Conservation (phyloP, 2,797 vertebrate genomes). For the Enteromius unitaeniatus region DNA sequence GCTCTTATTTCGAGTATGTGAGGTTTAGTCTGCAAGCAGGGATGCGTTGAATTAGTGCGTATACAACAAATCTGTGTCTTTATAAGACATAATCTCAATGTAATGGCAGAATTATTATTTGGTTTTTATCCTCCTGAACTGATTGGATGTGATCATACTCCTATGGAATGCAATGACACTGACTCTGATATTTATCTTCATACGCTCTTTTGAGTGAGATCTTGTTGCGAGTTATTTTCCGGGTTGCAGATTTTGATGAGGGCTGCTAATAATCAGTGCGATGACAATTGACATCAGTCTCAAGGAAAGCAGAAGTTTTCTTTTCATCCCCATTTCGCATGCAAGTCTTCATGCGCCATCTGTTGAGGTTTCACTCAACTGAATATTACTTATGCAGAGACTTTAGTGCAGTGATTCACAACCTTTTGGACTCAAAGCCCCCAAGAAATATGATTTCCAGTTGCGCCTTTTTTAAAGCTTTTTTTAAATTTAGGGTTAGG, state of each 20-base stretch:
- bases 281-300: not conserved
- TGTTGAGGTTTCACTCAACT: slow-evolving; percentile 6
- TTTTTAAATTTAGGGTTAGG: not conserved
- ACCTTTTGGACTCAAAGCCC: not conserved
- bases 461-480: not conserved
- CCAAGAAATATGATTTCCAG: not conserved
- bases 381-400: not conserved
- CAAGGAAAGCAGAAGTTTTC: slow-evolving; percentile 15
- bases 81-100: not conserved
- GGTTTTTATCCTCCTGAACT: not conserved
- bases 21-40: slow-evolving; percentile 4
- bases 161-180: not conserved
- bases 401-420: not conserved
- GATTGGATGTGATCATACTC: not conserved
- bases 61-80: not conserved
- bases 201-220: not conserved
- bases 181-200: not conserved
- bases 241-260: not conserved
- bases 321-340: not conserved
- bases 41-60: not conserved
- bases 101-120: not conserved
- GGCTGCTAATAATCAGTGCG: not conserved
- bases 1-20: not conserved
- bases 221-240: not conserved
- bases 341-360: not conserved